Base-by-base conservation (phyloP, 1,140 invertebrate species). In the Diabrotica undecimpunctata region DNA sequence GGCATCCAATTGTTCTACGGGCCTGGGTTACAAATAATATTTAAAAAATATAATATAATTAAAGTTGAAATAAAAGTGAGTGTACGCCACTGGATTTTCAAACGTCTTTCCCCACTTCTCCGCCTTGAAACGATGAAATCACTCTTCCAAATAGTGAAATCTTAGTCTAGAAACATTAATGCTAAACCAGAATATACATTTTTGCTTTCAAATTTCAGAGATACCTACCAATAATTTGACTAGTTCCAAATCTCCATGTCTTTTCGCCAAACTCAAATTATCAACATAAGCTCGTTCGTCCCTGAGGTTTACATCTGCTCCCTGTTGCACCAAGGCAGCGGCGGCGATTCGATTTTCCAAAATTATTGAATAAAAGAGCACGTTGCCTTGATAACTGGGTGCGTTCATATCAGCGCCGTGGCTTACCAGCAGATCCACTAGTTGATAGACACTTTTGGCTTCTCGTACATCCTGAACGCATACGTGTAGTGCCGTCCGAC, bases 401-500 rank as follows among this genome's bases (percentile, higher is more conserved):
- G 60, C 76, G 70, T 85, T 79, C 54, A 84, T 68, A 50, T 75
- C 71, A 25, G 78, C 81, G 7, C 78, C 75, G 65, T 81, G 78
- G 7, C 73, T 72, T 5, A 84, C 74, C 38, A 86, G 70, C 6
- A 83, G 66, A 7, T 80, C 75, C 39, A 85, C 71, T 25, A 84
- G 78, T 8, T 53, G 51, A 39, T 78, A 65, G 61, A 86, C 83
- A n/a, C 70, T 65, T 8, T 69, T 51, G 5, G 75, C 57, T 8
- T 75, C 68, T 0, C 73, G 68, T 5, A 80, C 73, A 46, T 79
- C 73, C 71, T 81, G 73, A 5, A 86, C 81, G 36, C 84, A 83
- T 62, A 83, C 77, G 59, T 85, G 81, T 3, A 86, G 71, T 7
- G 84, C 82, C n/a, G 81, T 75, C 64, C 68, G 71, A 6, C 76